A percentile compares a stretch with the other conserved stretches of the same genome.
phyloP scores from a whole-genome alignment of 2,113 vertebrate genomes.

The Martes martes region DNA sequence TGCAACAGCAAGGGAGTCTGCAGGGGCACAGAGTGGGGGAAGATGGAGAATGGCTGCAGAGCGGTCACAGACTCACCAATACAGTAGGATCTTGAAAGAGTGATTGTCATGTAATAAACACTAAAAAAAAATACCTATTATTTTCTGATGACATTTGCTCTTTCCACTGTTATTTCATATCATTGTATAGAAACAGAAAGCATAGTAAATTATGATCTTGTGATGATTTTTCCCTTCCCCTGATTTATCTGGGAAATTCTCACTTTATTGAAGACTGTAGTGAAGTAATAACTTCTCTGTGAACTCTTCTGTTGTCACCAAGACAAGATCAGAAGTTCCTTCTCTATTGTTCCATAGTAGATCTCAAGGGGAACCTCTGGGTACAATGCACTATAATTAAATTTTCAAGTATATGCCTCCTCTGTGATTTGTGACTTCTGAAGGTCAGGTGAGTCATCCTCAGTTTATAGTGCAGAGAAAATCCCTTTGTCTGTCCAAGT shows the following conservation, averaged over 20 bases:
- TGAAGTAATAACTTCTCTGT: neutral
- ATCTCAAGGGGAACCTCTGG: neutral
- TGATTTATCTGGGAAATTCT: neutral
- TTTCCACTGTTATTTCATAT: neutral
- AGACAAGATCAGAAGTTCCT: no score
- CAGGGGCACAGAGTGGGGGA: no score
- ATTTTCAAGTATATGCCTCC: neutral
- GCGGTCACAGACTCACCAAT: neutral
- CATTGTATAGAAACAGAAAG: neutral
- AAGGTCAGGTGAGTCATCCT: neutral
- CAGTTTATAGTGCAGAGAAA: neutral
- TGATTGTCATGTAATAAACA: neutral
- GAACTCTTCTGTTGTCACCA: neutral
- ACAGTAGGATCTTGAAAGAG: neutral
- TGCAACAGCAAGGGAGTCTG: neutral
- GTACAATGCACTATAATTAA: neutral
- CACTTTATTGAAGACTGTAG: neutral
- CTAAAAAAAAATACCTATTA: neutral
- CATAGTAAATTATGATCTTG: neutral
- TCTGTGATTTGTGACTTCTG: neutral
- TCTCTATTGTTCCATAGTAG: no score
- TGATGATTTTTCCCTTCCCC: neutral
- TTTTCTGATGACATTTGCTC: neutral
- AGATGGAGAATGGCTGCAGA: neutral
- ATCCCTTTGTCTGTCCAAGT: neutral